Percentiles rank a stretch among this genome's conserved stretches.
phyloP scores from a whole-genome alignment of 2,888 invertebrate species.

The Anagyrus pseudococci region DNA sequence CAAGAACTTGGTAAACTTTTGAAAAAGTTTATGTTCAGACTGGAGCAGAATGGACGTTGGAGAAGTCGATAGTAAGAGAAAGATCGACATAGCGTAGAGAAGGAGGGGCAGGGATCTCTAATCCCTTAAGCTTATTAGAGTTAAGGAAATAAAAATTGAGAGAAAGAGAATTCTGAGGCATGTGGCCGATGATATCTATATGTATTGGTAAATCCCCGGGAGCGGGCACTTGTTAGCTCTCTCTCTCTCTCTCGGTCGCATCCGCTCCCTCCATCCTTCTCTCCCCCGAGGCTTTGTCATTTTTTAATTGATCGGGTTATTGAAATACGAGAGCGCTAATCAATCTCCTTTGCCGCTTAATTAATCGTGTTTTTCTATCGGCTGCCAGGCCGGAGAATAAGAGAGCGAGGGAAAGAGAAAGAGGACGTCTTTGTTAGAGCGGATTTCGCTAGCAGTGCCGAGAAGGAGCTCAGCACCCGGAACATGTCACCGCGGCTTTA shows the following conservation, averaged over 20 bases:
- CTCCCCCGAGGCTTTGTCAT: conserved; percentile 29
- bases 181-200: too few species aligned
- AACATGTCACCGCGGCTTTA: too few species aligned
- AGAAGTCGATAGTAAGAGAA: too few species aligned
- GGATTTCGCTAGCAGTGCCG: too few species aligned
- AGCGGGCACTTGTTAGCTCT: conserved; percentile 29
- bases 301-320: conserved; percentile 40
- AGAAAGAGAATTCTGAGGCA: conserved; percentile 22
- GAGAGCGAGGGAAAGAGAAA: too few species aligned
- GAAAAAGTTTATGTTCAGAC: too few species aligned
- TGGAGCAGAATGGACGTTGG: too few species aligned
- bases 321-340: conserved; percentile 39
- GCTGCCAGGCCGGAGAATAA: not conserved
- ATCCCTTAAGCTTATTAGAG: conserved; percentile 59
- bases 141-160: conserved; percentile 42
- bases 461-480: too few species aligned
- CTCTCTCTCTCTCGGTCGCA: not conserved
- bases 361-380: conserved; percentile 24
- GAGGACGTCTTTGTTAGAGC: too few species aligned
- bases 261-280: too few species aligned
- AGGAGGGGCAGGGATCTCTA: conserved; percentile 42
- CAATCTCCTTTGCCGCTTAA: conserved; percentile 36
- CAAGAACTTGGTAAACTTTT: too few species aligned
- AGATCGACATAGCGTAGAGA: too few species aligned
- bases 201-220: conserved; percentile 34